A percentile compares a stretch with the other conserved stretches of the same genome.
Conservation (phyloP, 64 coral and sea anemone species). For the Pachyseris speciosa region DNA sequence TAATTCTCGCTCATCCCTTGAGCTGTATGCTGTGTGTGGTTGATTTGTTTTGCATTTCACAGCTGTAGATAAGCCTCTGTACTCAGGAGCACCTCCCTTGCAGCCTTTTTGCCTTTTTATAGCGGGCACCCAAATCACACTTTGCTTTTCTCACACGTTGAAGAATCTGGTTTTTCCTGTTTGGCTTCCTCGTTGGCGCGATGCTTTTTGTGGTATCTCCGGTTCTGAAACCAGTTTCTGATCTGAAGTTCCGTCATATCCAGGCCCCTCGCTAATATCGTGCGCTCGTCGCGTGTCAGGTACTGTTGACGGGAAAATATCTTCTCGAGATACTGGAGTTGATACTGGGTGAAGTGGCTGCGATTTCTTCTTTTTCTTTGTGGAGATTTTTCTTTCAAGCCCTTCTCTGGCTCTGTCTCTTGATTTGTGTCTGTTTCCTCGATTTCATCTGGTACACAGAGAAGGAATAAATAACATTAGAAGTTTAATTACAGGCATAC, state of each 20-base stretch:
- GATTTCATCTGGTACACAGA: neutral
- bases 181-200: slow-evolving; percentile 18
- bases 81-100: no score
- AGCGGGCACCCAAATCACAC: neutral
- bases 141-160: neutral
- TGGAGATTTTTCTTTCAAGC: neutral
- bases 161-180: neutral
- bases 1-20: neutral
- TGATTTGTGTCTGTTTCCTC: neutral
- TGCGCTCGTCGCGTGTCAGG: slow-evolving; percentile 91
- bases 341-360: slow-evolving; percentile 90
- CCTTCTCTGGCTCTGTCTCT: neutral
- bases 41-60: neutral
- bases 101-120: no score
- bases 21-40: neutral
- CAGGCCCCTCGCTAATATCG: slow-evolving; percentile 78
- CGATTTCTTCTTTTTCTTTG: slow-evolving; percentile 47
- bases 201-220: slow-evolving; percentile 88
- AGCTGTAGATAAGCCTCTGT: no score
- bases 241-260: slow-evolving; percentile 97
- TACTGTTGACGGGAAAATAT: slow-evolving; percentile 93
- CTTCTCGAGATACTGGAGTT: slow-evolving; percentile 87
- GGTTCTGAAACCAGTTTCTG: slow-evolving; percentile 98
- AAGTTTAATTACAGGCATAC: neutral
- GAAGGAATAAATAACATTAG: neutral